Evolutionary conservation across 2,888 invertebrate species (phyloP).

Genomic region (Raillietiella orientalis): DNA sequence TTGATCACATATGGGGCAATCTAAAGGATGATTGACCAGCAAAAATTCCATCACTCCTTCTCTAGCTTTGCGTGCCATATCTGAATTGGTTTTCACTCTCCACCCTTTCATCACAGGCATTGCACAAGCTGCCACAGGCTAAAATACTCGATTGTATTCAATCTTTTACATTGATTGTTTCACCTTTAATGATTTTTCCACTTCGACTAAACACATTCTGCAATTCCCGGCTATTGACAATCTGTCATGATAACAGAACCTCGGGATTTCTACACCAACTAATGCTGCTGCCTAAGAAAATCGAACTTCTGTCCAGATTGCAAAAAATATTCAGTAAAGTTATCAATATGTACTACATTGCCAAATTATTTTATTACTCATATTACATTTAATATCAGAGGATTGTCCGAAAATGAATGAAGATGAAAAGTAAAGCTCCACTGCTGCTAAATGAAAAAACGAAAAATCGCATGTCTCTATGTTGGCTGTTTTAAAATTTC

Average conservation of each 20-base stretch:
- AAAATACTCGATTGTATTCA: slow-evolving; percentile 6
- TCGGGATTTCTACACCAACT: slow-evolving; percentile 85
- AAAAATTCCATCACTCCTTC: slow-evolving; percentile 97
- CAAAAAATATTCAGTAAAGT: neutral
- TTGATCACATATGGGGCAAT: slow-evolving; percentile 99
- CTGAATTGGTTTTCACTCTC: slow-evolving; percentile 90
- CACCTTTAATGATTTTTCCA: slow-evolving; percentile 79
- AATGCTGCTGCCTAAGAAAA: slow-evolving; percentile 53
- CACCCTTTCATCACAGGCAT: slow-evolving; percentile 99
- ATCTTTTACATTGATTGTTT: slow-evolving; percentile 2
- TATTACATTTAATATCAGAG: no score
- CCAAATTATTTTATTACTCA: slow-evolving; percentile 1
- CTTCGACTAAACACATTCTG: slow-evolving; percentile 97
- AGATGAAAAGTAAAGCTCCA: no score
- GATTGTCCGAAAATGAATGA: no score
- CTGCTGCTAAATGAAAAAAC: neutral
- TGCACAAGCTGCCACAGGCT: slow-evolving; percentile 91
- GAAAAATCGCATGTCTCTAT: neutral
- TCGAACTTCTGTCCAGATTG: neutral
- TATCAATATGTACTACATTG: neutral
- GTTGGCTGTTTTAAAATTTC: slow-evolving; percentile 1
- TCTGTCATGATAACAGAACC: slow-evolving; percentile 97
- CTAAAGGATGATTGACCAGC: slow-evolving; percentile 87
- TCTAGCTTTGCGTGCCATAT: slow-evolving; percentile 44
- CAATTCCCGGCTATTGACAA: slow-evolving; percentile 96